phyloP scores from a whole-genome alignment of 2,797 vertebrate species.

The Acipenser transmontanus region DNA sequence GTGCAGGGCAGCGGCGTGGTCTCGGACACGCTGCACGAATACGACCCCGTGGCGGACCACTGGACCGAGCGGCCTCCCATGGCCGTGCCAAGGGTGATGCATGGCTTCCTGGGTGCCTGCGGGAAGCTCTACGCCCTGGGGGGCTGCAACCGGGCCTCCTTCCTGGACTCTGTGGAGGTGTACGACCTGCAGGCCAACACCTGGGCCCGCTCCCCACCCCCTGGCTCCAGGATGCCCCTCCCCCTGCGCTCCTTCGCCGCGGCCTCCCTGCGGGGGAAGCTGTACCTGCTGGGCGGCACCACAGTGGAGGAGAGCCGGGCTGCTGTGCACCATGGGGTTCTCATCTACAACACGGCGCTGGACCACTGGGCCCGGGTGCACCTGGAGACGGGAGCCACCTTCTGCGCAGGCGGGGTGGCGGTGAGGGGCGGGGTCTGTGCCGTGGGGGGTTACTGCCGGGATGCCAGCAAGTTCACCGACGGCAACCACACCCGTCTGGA shows the following conservation, averaged over 20 bases:
- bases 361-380: conserved; percentile 65
- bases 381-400: conserved; percentile 63
- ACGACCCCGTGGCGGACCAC: conserved; percentile 58
- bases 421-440: conserved; percentile 69
- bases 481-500: conserved; percentile 65
- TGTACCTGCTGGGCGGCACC: conserved; percentile 70
- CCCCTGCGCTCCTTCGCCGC: conserved; percentile 66
- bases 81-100: conserved; percentile 60
- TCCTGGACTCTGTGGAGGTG: conserved; percentile 65
- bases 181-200: conserved; percentile 46
- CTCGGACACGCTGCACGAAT: conserved; percentile 64
- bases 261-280: conserved; percentile 51
- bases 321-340: conserved; percentile 65
- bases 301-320: conserved; percentile 63
- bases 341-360: conserved; percentile 64
- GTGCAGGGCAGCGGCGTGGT: conserved; percentile 62
- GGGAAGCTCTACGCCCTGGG: conserved; percentile 65
- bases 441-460: conserved; percentile 69
- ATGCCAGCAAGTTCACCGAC: conserved; percentile 62
- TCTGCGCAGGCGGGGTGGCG: conserved; percentile 66
- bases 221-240: conserved; percentile 46
- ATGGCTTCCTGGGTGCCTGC: conserved; percentile 64
- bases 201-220: conserved; percentile 51
- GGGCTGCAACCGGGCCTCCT: conserved; percentile 58
- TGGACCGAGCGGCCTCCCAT: conserved; percentile 64